These are phyloP conservation scores for Istiophorus platypterus DNA, from an alignment of 2,113 vertebrate species.

Conservation along the genomic window DNA sequence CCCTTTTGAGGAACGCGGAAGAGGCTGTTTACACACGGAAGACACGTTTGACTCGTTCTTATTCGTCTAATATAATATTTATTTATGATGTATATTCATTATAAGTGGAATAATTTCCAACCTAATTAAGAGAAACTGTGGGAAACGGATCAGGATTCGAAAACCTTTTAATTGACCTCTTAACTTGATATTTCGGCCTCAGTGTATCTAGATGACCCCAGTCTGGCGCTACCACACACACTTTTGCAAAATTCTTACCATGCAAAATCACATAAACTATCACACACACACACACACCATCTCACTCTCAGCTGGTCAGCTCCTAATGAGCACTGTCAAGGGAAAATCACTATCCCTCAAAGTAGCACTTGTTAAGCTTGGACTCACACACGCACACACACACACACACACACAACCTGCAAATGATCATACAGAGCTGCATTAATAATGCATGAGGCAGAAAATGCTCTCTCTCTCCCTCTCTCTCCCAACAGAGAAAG, in stretches of 20 bases:
- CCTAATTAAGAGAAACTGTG: too few relatives aligned
- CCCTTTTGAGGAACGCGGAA: not conserved
- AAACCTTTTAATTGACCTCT: constrained; percentile 18
- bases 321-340: constrained; percentile 27
- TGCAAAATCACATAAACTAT: too few relatives aligned
- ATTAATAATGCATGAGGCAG: constrained; percentile 57
- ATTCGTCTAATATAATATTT: too few relatives aligned
- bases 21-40: too few relatives aligned
- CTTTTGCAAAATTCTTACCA: too few relatives aligned
- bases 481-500: constrained; percentile 24
- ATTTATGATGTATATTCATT: too few relatives aligned
- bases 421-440: constrained; percentile 24
- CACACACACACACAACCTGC: constrained; percentile 20
- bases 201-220: too few relatives aligned
- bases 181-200: constrained; percentile 19
- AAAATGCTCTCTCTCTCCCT: constrained; percentile 21
- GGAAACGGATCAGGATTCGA: not conserved
- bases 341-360: constrained; percentile 1
- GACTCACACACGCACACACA: constrained; percentile 8
- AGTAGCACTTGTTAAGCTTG: not conserved
- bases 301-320: constrained; percentile 19
- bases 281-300: constrained; percentile 2
- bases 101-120: too few relatives aligned
- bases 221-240: too few relatives aligned
- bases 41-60: too few relatives aligned